Percentiles rank a stretch among this genome's conserved stretches.
These are phyloP conservation scores for Ia io DNA, from an alignment of 2,113 vertebrate species.

Conservation along the genomic window DNA sequence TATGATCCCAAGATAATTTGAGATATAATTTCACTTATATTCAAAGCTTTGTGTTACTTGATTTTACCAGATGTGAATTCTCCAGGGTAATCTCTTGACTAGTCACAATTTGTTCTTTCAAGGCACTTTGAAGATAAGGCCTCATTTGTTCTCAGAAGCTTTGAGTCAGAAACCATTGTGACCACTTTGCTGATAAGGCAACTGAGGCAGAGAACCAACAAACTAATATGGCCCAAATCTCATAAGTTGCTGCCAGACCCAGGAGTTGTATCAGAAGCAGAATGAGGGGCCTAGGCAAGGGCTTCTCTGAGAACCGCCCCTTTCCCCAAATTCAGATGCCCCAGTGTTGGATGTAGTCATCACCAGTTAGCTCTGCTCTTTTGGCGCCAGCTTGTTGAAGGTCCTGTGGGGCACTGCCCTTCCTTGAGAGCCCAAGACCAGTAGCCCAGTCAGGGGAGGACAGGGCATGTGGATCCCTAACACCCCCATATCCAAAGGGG, in stretches of 20 bases:
- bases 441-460: neutral
- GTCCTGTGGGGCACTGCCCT: neutral
- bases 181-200: conserved; percentile 57
- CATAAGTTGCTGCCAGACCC: too few species aligned
- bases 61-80: conserved; percentile 30
- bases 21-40: neutral
- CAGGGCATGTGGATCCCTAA: neutral
- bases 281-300: neutral
- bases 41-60: neutral
- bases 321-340: neutral
- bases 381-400: neutral
- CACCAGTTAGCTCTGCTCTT: neutral
- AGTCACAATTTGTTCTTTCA: conserved; percentile 54
- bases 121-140: conserved; percentile 56
- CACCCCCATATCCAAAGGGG: neutral
- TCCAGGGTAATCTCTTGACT: neutral
- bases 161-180: conserved; percentile 51
- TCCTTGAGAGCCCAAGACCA: neutral
- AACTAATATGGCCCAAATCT: neutral
- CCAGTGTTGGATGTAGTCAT: neutral
- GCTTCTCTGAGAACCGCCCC: neutral
- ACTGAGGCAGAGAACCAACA: conserved; percentile 20
- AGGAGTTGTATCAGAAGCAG: neutral
- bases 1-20: neutral
- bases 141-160: conserved; percentile 54